Evolutionary conservation across 2,888 invertebrate genomes (phyloP).

Genomic region (Holacanthella duospinosa): DNA sequence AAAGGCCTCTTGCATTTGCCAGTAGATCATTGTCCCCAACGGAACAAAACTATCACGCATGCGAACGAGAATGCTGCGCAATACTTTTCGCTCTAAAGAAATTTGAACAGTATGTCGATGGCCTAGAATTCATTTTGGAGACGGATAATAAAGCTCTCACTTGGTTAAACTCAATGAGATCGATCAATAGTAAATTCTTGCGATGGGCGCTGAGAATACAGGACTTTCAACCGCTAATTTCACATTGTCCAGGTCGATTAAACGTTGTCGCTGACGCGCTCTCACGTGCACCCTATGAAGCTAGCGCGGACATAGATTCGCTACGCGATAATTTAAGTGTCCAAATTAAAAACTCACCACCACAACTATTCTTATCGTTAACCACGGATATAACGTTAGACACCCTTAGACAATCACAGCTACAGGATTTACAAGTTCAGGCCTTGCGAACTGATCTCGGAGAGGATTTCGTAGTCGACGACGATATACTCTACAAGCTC

Average conservation of each 20-base stretch:
- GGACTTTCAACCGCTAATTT: too few relatives aligned
- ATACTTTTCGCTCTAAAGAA: constrained; percentile 30
- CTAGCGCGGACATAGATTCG: too few relatives aligned
- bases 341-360: too few relatives aligned
- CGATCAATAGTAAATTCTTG: too few relatives aligned
- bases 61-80: constrained; percentile 29
- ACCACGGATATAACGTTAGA: too few relatives aligned
- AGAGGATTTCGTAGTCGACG: not conserved
- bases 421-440: constrained; percentile 8
- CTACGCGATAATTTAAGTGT: too few relatives aligned
- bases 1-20: constrained; percentile 18
- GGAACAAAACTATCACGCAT: constrained; percentile 14
- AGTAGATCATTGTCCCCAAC: constrained; percentile 14
- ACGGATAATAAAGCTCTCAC: constrained; percentile 25
- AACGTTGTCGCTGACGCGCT: constrained; percentile 31
- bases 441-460: constrained; percentile 6
- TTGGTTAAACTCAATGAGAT: too few relatives aligned
- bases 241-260: constrained; percentile 13
- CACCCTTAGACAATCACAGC: not conserved
- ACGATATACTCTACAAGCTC: constrained; percentile 9
- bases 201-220: too few relatives aligned
- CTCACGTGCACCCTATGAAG: too few relatives aligned
- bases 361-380: not conserved
- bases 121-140: too few relatives aligned
- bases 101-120: constrained; percentile 21